A percentile compares a stretch with the other conserved stretches of the same genome.
phyloP scores from a whole-genome alignment of 2,888 invertebrate species.

The Osmoderma eremita region DNA sequence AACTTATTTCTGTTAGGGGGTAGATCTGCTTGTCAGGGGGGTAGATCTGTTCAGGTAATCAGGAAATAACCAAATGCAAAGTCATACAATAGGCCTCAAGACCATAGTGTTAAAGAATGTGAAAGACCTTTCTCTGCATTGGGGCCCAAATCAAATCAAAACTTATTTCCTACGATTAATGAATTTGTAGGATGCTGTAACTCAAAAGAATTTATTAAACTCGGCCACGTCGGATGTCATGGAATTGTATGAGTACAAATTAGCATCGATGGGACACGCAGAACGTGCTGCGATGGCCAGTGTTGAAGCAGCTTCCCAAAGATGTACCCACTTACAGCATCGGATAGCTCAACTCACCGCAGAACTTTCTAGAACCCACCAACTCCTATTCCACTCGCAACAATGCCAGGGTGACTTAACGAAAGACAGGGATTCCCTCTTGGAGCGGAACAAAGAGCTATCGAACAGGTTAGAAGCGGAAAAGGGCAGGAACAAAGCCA shows the following conservation, averaged over 20 bases:
- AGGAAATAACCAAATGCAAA: no score
- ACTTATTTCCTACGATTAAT: not conserved
- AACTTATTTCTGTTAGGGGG: no score
- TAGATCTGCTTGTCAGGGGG: no score
- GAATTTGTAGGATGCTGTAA: conserved; percentile 59
- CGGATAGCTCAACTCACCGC: conserved; percentile 64
- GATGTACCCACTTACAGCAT: conserved; percentile 66
- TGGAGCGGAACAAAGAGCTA: conserved; percentile 49
- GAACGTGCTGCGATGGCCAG: conserved; percentile 65
- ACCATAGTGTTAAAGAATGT: no score
- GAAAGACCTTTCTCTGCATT: no score
- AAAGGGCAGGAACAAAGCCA: conserved; percentile 49
- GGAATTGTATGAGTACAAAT: conserved; percentile 78
- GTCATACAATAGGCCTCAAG: no score
- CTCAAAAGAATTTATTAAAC: conserved; percentile 67
- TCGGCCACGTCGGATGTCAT: conserved; percentile 75
- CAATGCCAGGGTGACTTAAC: conserved; percentile 64
- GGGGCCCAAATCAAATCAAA: no score
- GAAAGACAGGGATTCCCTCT: conserved; percentile 54
- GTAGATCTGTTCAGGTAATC: no score
- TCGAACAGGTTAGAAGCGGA: conserved; percentile 50
- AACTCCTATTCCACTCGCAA: conserved; percentile 65
- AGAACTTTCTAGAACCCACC: conserved; percentile 64
- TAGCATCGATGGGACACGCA: conserved; percentile 67
- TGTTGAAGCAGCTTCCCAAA: conserved; percentile 66